Base-by-base conservation (phyloP, 2,113 vertebrate species). In the Salvelinus alpinus region DNA sequence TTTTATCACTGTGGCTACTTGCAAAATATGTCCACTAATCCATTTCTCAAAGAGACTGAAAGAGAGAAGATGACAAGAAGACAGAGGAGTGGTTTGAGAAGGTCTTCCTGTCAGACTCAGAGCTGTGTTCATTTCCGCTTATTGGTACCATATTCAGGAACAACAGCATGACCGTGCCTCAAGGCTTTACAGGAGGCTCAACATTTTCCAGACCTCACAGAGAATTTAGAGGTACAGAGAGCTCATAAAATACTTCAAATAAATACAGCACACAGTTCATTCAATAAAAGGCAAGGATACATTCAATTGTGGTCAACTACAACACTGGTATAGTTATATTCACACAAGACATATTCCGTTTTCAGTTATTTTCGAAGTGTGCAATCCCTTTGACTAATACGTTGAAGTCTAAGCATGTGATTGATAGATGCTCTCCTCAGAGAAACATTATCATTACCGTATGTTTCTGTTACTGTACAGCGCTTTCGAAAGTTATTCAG, bases 131-230 rank as follows among this genome's bases (percentile, higher is more conserved):
- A 16, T 54, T 54, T 47, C 64, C 38, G 59, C 71, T 79, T 72
- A 80, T 71, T 76, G 64, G 69, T 27, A 78, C 48, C 76, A 74
- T 75, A 71, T 82, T 80, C 72, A 78, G 73, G 69, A 73, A 79
- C 64, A 77, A 72, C 62, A 64, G 70, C 66, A 31, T 9, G 48
- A 64, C 12, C 72, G 62, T 54, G 73, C 51, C 64, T 31, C 14
- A 25, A 57, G 73, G 73, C 65, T 9, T 9, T 6, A 60, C 75
- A 54, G 72, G 64, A 72, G 64, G 18, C 59, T 62, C 1, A 62
- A 22, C n/a, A 2, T 62, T 12, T 62, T 62, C 59, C n/a, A 62
- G 59, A 8, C n/a, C 12, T 22, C 8, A 62, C 59, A 62, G n/a
- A n/a, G 14, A 57, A 20, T 20, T 5, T n/a, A n/a, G n/a, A 11